Conservation (phyloP, 2,888 invertebrate species). For the Meganola albula region DNA sequence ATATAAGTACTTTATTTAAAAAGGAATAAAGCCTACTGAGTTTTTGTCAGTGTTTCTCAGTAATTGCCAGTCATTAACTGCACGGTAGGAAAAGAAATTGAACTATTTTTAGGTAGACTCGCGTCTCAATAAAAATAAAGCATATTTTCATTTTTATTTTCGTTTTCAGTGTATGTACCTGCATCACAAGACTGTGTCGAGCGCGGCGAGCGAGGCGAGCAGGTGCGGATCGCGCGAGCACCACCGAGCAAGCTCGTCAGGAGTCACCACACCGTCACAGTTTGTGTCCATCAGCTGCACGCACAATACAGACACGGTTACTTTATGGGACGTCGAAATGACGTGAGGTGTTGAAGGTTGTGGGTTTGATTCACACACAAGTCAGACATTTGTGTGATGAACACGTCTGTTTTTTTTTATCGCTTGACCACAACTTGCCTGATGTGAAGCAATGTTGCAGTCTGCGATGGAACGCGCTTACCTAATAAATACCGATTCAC, state of each 20-base stretch:
- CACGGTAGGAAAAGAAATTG: neutral
- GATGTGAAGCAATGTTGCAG: too few species aligned
- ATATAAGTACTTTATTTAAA: neutral
- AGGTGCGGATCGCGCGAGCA: constrained; percentile 85
- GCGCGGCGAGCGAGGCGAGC: constrained; percentile 82
- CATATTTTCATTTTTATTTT: neutral
- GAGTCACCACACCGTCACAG: constrained; percentile 88
- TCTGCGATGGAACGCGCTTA: too few species aligned
- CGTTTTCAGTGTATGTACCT: constrained; percentile 9
- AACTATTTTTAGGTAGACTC: neutral
- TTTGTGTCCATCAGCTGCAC: constrained; percentile 89
- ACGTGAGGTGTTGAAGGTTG: too few species aligned
- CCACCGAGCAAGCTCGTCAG: constrained; percentile 88
- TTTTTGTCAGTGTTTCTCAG: neutral
- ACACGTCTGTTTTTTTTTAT: too few species aligned
- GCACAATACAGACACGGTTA: neutral
- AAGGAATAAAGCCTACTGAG: neutral
- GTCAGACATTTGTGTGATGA: too few species aligned
- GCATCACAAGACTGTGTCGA: constrained; percentile 87
- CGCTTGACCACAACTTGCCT: neutral
- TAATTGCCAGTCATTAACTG: neutral
- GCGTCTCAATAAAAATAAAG: neutral
- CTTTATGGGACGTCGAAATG: neutral
- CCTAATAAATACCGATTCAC: too few species aligned
- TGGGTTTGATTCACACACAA: too few species aligned